Conservation (phyloP, 1,140 invertebrate species). For the Zaprionus kolodkinae region DNA sequence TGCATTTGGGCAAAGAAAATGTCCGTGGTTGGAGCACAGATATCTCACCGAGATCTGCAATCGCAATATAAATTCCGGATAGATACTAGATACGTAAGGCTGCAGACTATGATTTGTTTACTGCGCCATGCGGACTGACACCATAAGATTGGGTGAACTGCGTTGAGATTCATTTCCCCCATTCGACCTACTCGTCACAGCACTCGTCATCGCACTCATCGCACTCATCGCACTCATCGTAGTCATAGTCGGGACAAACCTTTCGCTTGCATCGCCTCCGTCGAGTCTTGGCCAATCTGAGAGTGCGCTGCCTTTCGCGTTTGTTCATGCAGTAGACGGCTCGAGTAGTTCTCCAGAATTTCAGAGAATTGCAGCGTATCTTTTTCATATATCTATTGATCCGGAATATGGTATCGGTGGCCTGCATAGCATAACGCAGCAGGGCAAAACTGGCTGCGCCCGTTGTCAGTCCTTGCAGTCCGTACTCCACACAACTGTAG, state of each 20-base stretch:
- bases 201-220: background rate
- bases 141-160: background rate
- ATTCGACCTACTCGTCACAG: background rate
- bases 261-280: background rate
- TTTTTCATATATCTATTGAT: background rate
- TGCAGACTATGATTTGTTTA: conserved; percentile 44
- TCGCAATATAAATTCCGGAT: conserved; percentile 41
- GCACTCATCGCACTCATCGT: background rate
- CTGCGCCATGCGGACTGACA: conserved; percentile 13
- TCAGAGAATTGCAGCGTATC: background rate
- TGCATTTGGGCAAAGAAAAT: conserved; percentile 36
- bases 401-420: conserved; percentile 35
- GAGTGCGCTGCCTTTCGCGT: conserved; percentile 6
- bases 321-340: conserved; percentile 30
- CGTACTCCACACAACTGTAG: conserved; percentile 18
- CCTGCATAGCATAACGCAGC: conserved; percentile 51
- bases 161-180: background rate
- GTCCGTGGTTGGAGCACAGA: conserved; percentile 35
- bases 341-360: conserved; percentile 11
- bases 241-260: background rate
- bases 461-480: conserved; percentile 41
- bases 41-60: conserved; percentile 31
- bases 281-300: conserved; percentile 6
- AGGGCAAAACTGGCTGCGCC: conserved; percentile 4
- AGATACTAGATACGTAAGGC: conserved; percentile 18